phyloP scores from a whole-genome alignment of 2,797 vertebrate species.

The Carcharodon carcharias region DNA sequence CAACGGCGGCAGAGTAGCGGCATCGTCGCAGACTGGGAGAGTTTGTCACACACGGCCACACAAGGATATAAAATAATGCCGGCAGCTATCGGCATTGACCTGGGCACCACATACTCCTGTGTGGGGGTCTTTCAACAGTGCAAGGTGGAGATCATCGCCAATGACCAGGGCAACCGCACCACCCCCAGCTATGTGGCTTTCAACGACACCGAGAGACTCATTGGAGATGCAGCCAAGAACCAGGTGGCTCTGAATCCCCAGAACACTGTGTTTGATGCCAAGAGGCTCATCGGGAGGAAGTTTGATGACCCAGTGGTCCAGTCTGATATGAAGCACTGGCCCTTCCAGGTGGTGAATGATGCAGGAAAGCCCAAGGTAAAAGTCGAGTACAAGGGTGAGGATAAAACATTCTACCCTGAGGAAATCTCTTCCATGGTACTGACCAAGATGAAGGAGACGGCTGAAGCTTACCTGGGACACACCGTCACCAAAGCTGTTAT shows the following conservation, averaged over 20 bases:
- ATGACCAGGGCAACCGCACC: constrained; percentile 21
- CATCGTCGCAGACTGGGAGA: not conserved
- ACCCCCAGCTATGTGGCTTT: constrained; percentile 10
- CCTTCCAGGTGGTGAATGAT: constrained; percentile 77
- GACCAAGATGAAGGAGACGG: constrained; percentile 87
- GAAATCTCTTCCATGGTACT: constrained; percentile 89
- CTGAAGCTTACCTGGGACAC: constrained; percentile 75
- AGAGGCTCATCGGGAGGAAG: constrained; percentile 79
- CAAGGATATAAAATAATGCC: not conserved
- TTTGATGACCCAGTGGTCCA: constrained; percentile 79
- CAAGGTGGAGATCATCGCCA: constrained; percentile 38
- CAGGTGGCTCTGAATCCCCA: constrained; percentile 57
- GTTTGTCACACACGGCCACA: not conserved
- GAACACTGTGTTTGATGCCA: constrained; percentile 90
- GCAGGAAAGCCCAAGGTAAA: constrained; percentile 75
- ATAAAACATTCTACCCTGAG: constrained; percentile 75
- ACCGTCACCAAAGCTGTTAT: constrained; percentile 71
- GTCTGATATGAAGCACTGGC: constrained; percentile 86
- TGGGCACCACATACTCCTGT: constrained; percentile 34
- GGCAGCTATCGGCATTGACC: constrained; percentile 20
- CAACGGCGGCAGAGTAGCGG: not conserved
- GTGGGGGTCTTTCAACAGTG: constrained; percentile 21
- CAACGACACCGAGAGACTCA: not conserved
- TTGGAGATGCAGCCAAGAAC: not conserved
- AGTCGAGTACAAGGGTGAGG: constrained; percentile 81